phyloP scores from a whole-genome alignment of 2,888 invertebrate genomes.

The Drosophila falleni region DNA sequence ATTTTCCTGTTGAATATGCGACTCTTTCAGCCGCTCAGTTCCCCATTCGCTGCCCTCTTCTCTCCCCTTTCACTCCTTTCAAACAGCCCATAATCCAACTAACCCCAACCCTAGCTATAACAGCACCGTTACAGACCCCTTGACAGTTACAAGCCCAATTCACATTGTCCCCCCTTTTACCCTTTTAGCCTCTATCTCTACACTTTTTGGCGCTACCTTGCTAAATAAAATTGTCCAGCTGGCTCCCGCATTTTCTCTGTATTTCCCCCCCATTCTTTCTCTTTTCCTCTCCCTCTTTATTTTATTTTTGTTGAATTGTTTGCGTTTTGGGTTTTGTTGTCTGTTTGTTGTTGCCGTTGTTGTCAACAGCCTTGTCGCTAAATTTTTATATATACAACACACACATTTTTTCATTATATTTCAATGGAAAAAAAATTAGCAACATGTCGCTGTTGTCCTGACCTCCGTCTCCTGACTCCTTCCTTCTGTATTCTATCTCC shows the following conservation, averaged over 20 bases:
- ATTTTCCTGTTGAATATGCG: slow-evolving; percentile 83
- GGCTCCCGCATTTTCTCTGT: slow-evolving; percentile 27
- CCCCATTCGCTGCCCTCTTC: background rate
- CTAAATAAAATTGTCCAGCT: slow-evolving; percentile 66
- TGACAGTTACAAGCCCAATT: slow-evolving; percentile 50
- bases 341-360: slow-evolving; percentile 42
- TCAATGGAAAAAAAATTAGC: slow-evolving; percentile 66
- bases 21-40: slow-evolving; percentile 45
- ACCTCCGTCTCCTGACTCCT: background rate
- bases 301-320: slow-evolving; percentile 53
- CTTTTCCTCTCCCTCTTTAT: slow-evolving; percentile 1
- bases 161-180: background rate
- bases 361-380: slow-evolving; percentile 63
- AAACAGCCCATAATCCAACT: background rate
- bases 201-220: slow-evolving; percentile 43
- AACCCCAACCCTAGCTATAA: slow-evolving; percentile 1
- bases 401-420: slow-evolving; percentile 62
- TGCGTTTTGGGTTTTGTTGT: slow-evolving; percentile 63
- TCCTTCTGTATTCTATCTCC: background rate
- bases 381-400: slow-evolving; percentile 47
- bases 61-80: background rate
- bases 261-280: background rate
- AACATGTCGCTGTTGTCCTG: slow-evolving; percentile 53
- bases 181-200: background rate
- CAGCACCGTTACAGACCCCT: slow-evolving; percentile 32